Conservation (phyloP, 2,888 invertebrate species). For the Drosophila kanekoi region DNA sequence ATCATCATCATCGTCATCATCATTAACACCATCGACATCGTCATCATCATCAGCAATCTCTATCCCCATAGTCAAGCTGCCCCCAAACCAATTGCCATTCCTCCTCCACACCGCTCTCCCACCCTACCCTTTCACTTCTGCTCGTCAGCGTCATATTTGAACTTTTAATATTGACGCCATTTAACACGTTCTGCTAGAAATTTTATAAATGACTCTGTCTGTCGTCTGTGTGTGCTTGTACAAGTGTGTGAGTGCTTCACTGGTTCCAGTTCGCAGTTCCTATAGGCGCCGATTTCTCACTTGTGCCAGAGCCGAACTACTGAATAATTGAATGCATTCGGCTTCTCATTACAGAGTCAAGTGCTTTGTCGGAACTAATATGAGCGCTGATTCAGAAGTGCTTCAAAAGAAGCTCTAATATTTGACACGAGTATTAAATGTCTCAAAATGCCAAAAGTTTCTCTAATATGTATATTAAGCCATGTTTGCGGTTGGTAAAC, state of each 20-base stretch:
- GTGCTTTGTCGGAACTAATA: constrained; percentile 1
- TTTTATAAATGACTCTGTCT: constrained; percentile 80
- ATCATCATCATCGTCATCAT: constrained; percentile 14
- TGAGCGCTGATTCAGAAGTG: background rate
- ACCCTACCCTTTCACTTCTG: constrained; percentile 10
- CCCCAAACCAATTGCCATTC: background rate
- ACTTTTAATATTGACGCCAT: constrained; percentile 81
- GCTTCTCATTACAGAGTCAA: constrained; percentile 17
- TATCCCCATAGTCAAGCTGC: background rate
- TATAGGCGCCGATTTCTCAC: constrained; percentile 43
- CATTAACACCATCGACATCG: constrained; percentile 19
- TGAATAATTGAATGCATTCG: constrained; percentile 50
- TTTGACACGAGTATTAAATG: no score
- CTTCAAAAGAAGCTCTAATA: background rate
- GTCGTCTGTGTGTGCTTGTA: constrained; percentile 25
- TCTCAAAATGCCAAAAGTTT: no score
- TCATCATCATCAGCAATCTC: constrained; percentile 30
- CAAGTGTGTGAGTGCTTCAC: background rate
- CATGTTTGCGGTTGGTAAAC: no score
- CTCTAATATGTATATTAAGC: no score
- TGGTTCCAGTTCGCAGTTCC: constrained; percentile 5
- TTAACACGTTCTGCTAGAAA: constrained; percentile 77
- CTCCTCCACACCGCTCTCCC: background rate
- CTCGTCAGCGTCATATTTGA: constrained; percentile 78
- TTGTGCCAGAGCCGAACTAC: constrained; percentile 23